These are phyloP conservation scores for Antechinus stuartii DNA, from an alignment of 2,113 vertebrate genomes.

Conservation along the genomic window DNA sequence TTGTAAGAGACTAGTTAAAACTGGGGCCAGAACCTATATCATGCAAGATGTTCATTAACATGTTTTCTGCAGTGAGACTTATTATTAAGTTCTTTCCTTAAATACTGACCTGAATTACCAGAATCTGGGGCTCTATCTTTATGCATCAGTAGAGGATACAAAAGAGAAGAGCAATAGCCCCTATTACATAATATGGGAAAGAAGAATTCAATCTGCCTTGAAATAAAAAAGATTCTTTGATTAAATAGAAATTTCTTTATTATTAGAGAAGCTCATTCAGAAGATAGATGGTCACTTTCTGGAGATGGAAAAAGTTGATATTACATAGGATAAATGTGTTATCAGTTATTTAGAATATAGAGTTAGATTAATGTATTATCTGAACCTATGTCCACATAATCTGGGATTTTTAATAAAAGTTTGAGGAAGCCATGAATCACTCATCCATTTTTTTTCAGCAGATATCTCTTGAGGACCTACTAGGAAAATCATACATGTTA, in stretches of 20 bases:
- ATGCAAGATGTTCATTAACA: not conserved
- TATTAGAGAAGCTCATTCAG: not conserved
- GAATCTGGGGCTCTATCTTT: not conserved
- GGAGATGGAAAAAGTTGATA: not conserved
- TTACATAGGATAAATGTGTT: not conserved
- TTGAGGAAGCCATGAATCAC: not conserved
- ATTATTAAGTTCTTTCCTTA: not conserved
- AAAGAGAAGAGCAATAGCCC: not conserved
- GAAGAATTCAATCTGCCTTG: not conserved
- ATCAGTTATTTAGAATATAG: not conserved
- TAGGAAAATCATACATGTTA: not conserved
- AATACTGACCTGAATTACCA: not conserved
- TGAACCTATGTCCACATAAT: not conserved
- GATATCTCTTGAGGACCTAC: not conserved
- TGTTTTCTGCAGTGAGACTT: not conserved
- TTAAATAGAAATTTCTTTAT: not conserved
- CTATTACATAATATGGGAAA: not conserved
- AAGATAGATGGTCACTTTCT: not conserved
- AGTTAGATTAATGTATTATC: not conserved
- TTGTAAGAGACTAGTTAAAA: not conserved
- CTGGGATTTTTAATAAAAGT: conserved; percentile 3
- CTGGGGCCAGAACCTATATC: not conserved
- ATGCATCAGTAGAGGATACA: not conserved
- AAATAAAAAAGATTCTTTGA: not conserved
- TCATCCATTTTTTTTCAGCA: not conserved